These are phyloP conservation scores for Idaea dimidiata DNA, from an alignment of 2,888 invertebrate genomes.

Conservation along the genomic window DNA sequence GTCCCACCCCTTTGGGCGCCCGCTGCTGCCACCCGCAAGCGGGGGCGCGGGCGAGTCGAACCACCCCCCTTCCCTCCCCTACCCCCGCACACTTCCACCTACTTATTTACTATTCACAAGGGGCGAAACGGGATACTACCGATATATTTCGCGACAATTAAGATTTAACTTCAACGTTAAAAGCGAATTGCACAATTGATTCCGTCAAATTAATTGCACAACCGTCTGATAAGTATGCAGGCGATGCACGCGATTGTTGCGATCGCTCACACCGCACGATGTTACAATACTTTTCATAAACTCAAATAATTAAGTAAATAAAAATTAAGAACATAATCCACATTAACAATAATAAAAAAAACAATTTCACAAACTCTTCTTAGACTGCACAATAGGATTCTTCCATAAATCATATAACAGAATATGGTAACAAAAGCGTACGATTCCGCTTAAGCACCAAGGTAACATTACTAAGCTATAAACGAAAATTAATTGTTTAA, in stretches of 20 bases:
- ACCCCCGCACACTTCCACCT: constrained; percentile 44
- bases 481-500: constrained; percentile 49
- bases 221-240: constrained; percentile 48
- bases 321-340: constrained; percentile 16
- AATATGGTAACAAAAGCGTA: constrained; percentile 69
- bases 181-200: constrained; percentile 54
- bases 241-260: constrained; percentile 37
- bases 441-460: constrained; percentile 62
- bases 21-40: constrained; percentile 32
- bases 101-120: constrained; percentile 76
- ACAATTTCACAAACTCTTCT: constrained; percentile 18
- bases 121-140: constrained; percentile 69
- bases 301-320: constrained; percentile 26
- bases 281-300: constrained; percentile 31
- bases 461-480: constrained; percentile 50
- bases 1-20: constrained; percentile 38
- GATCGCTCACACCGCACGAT: constrained; percentile 22
- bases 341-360: constrained; percentile 16
- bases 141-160: constrained; percentile 77
- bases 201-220: constrained; percentile 46
- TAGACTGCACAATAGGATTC: constrained; percentile 20
- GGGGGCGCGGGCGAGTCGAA: constrained; percentile 26
- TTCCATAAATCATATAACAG: constrained; percentile 32
- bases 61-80: constrained; percentile 27
- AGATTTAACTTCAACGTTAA: constrained; percentile 60